Base-by-base conservation (phyloP, 2,888 invertebrate genomes). In the Listrodromus nycthemerus region DNA sequence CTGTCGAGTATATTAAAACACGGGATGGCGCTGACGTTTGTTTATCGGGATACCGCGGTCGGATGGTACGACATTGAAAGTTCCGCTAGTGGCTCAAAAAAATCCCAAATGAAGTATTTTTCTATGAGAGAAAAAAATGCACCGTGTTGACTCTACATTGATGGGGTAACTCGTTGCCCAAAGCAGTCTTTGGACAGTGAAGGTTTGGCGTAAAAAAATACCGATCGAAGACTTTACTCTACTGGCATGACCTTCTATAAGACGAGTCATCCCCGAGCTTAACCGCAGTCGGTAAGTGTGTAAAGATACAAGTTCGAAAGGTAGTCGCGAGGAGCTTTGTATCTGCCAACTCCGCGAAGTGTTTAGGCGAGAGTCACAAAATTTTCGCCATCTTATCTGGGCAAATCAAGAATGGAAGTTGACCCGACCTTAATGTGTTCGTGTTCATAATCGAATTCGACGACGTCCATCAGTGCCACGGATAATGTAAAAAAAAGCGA, bases 361-460 rank as follows among this genome's bases (percentile, higher is more conserved):
- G 7, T 13, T 30, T 30, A 13, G 19, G 19, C 33, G 33, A 24
- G 65, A 75, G 75, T 37, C 75, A 37, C 37, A 65, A 50, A 0
- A 75, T 75, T 75, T 65, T 75, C 75, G 27, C 65, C 75, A 24
- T 65, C 52, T 37, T 24, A 13, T 33, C 50, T 65, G 65, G 65
- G 65, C 65, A 50, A 75, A 75, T 75, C 65, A 75, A 75, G 8
- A 65, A 75, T 65, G 50, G 65, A 37, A 75, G 33, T 50, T 65
- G 16, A 16, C 41, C 0, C 16, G 27, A 8, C 2, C 13, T 5
- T 16, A 61, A 27, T 2, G 2, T 30, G 16, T 27, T n/a, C n/a
- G n/a, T 61, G 19, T 52, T 30, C 27, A 61, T 61, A 30, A 27
- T 27, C 30, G 30, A 30, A 61, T 61, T 30, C 27, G n/a, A n/a